Evolutionary conservation across 2,113 vertebrate species (phyloP).

Genomic region (Himantopus leucocephalus): DNA sequence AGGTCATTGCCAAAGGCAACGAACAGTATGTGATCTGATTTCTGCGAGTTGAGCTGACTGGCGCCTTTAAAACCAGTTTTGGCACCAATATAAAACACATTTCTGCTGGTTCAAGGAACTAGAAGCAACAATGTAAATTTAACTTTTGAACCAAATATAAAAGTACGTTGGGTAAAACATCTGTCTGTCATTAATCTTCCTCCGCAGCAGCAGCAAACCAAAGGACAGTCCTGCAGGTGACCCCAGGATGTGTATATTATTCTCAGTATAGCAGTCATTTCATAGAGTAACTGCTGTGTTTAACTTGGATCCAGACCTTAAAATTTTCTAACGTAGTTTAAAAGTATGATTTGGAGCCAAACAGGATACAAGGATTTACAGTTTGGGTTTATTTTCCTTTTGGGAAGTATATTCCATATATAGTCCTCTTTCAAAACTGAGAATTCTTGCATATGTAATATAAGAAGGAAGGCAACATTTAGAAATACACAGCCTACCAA

Average conservation of each 20-base stretch:
- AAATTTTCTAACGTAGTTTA: background rate
- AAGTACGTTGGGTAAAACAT: background rate
- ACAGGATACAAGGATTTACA: background rate
- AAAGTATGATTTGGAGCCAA: background rate
- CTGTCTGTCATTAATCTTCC: background rate
- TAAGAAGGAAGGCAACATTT: background rate
- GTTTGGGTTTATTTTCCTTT: conserved; percentile 33
- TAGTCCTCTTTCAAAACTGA: background rate
- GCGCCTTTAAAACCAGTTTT: background rate
- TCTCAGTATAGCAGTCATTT: background rate
- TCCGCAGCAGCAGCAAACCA: background rate
- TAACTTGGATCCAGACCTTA: background rate
- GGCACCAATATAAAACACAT: background rate
- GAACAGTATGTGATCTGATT: background rate
- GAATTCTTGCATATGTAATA: background rate
- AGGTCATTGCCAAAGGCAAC: background rate
- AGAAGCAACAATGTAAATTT: background rate
- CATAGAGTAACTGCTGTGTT: background rate
- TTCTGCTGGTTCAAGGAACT: background rate
- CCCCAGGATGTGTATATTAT: background rate
- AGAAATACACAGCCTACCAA: background rate
- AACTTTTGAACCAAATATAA: background rate
- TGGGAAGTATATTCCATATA: conserved; percentile 9
- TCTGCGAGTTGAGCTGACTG: background rate
- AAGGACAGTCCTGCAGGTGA: background rate